phyloP scores from a whole-genome alignment of 2,113 vertebrate species.

The Zosterops japonicus region DNA sequence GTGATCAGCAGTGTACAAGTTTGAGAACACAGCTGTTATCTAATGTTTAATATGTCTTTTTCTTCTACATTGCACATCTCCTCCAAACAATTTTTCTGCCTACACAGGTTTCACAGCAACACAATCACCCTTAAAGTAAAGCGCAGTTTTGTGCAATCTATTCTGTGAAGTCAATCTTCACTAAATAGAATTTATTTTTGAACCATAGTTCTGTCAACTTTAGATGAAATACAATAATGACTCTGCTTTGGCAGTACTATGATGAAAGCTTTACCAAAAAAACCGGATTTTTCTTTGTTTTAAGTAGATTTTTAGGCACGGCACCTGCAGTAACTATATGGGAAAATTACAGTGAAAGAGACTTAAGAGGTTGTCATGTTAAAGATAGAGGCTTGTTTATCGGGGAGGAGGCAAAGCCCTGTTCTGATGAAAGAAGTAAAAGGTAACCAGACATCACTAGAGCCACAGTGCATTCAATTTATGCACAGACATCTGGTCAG shows the following conservation, averaged over 20 bases:
- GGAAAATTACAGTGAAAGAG: neutral
- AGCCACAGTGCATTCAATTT: neutral
- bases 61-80: neutral
- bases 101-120: neutral
- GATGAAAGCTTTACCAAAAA: neutral
- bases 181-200: neutral
- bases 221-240: neutral
- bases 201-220: neutral
- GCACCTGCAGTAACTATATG: neutral
- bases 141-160: neutral
- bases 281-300: neutral
- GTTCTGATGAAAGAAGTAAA: neutral
- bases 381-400: neutral
- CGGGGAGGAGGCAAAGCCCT: accelerated
- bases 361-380: neutral
- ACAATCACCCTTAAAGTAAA: neutral
- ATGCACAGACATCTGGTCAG: neutral
- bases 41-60: neutral
- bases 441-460: neutral
- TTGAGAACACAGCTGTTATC: neutral
- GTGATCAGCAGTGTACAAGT: neutral
- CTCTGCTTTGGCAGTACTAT: neutral
- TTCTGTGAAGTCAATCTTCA: neutral
- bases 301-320: neutral
- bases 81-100: neutral